Evolutionary conservation across 2,113 vertebrate species (phyloP).

Genomic region (Halichoeres trimaculatus): DNA sequence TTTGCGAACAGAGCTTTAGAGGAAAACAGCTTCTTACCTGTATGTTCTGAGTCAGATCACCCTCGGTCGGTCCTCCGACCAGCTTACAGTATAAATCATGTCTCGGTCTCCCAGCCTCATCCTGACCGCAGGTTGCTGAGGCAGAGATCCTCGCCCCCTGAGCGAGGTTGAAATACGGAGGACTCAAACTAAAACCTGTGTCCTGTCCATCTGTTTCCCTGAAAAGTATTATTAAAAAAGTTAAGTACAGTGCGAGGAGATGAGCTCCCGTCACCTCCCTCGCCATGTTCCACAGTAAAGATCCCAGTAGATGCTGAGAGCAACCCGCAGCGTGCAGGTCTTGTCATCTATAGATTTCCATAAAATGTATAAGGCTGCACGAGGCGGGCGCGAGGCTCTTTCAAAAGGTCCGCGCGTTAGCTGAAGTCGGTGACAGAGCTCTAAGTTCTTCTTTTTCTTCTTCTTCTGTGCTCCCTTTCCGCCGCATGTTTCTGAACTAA

Average conservation of each 20-base stretch:
- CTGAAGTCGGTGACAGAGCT: conserved; percentile 19
- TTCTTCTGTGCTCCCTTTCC: conserved; percentile 15
- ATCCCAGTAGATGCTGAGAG: conserved; percentile 68
- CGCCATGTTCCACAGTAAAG: conserved; percentile 76
- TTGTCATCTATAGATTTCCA: conserved; percentile 68
- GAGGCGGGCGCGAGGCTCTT: conserved; percentile 19
- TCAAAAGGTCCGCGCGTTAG: conserved; percentile 1
- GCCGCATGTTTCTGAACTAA: conserved; percentile 48
- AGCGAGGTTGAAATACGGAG: conserved; percentile 93
- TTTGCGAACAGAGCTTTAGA: background rate
- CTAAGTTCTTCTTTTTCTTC: conserved; percentile 23
- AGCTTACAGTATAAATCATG: conserved; percentile 92
- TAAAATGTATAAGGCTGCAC: conserved; percentile 43
- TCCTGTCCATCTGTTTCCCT: conserved; percentile 60
- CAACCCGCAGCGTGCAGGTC: conserved; percentile 60
- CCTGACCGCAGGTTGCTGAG: conserved; percentile 92
- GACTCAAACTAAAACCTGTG: conserved; percentile 84
- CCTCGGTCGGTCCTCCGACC: conserved; percentile 87
- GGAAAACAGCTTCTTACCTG: conserved; percentile 82
- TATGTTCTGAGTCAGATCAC: conserved; percentile 83
- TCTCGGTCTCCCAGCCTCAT: conserved; percentile 73
- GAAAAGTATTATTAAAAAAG: conserved; percentile 37
- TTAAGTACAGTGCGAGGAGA: conserved; percentile 46
- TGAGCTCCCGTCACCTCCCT: conserved; percentile 64
- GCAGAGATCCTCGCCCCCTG: conserved; percentile 83